phyloP scores from a whole-genome alignment of 1,140 invertebrate genomes.

The Sogatella furcifera region DNA sequence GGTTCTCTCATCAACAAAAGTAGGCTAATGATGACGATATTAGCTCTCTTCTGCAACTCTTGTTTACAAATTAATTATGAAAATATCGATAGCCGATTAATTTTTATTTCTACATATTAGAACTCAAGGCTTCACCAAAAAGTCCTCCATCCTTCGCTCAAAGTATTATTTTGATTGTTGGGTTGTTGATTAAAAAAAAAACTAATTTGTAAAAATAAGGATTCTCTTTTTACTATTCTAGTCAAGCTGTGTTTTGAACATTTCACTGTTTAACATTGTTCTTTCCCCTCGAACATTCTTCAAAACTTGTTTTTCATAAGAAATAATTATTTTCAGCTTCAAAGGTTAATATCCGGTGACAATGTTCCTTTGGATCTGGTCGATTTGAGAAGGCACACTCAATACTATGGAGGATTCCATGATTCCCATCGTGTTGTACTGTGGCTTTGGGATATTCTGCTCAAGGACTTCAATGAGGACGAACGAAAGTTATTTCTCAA shows the following conservation, averaged over 20 bases:
- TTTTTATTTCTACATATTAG: no score
- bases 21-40: no score
- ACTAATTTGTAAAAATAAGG: no score
- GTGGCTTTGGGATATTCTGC: constrained; percentile 98
- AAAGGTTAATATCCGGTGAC: constrained; percentile 83
- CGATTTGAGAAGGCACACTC: constrained; percentile 85
- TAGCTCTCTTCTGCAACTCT: no score
- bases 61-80: no score
- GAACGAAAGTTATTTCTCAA: constrained; percentile 92
- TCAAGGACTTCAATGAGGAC: constrained; percentile 86
- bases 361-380: constrained; percentile 81
- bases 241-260: background rate
- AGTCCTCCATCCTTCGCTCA: no score
- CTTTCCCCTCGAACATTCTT: background rate
- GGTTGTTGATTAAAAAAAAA: no score
- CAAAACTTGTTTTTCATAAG: background rate
- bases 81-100: no score
- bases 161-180: no score
- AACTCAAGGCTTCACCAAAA: no score
- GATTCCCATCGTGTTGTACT: constrained; percentile 94
- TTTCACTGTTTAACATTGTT: background rate
- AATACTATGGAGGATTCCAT: constrained; percentile 99
- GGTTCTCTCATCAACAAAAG: no score
- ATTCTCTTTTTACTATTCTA: background rate
- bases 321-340: constrained; percentile 44